Conservation (phyloP, 2,888 invertebrate genomes). For the Ornithoptera priamus region DNA sequence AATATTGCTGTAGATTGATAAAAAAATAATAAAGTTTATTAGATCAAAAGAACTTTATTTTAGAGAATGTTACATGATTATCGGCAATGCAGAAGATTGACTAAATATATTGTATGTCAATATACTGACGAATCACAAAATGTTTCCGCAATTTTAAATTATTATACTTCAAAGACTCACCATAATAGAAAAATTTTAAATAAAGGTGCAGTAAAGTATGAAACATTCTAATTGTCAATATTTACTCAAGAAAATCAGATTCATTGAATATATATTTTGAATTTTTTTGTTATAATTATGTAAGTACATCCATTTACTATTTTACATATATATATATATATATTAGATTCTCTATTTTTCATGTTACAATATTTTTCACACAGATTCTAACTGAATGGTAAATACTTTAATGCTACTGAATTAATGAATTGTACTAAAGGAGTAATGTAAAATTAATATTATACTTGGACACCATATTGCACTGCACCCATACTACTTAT, state of each 20-base stretch:
- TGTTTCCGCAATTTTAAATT: constrained; percentile 69
- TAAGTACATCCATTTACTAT: constrained; percentile 51
- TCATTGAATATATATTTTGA: not conserved
- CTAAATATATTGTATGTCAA: constrained; percentile 75
- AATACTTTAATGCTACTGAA: constrained; percentile 33
- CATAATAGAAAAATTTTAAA: constrained; percentile 59
- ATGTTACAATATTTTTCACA: constrained; percentile 34
- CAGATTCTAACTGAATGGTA: constrained; percentile 53
- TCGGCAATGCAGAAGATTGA: constrained; percentile 79
- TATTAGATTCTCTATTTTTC: constrained; percentile 43
- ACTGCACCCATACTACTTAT: constrained; percentile 58
- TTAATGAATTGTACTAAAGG: not conserved
- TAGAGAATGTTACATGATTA: constrained; percentile 76
- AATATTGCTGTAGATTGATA: constrained; percentile 11
- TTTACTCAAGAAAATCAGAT: constrained; percentile 49
- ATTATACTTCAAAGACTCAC: constrained; percentile 68
- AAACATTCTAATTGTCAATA: constrained; percentile 48
- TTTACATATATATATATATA: constrained; percentile 40
- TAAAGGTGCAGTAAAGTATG: constrained; percentile 58
- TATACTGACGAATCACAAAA: constrained; percentile 73
- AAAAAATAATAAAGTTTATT: constrained; percentile 37
- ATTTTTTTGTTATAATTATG: constrained; percentile 37
- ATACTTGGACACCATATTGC: constrained; percentile 52
- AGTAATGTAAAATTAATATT: constrained; percentile 30
- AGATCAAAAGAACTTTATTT: constrained; percentile 82